Percentiles rank a stretch among this genome's conserved stretches.
These are phyloP conservation scores for Beris chalybata DNA, from an alignment of 2,888 invertebrate species.

Conservation along the genomic window DNA sequence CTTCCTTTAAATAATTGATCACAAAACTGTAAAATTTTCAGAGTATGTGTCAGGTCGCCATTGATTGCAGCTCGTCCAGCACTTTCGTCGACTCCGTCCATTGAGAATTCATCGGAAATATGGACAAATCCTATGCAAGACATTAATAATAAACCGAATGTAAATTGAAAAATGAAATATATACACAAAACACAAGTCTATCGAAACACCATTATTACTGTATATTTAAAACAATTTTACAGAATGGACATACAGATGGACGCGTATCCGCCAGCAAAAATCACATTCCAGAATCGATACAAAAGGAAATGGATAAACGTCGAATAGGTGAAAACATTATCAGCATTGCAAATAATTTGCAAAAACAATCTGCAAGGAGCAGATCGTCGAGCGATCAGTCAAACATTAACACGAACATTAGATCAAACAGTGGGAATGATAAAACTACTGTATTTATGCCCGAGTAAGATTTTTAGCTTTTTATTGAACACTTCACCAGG, in stretches of 20 bases:
- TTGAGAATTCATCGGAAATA: slow-evolving; percentile 59
- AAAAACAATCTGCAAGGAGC: slow-evolving; percentile 33
- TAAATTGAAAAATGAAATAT: slow-evolving; percentile 37
- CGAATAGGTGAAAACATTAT: slow-evolving; percentile 58
- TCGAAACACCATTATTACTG: no score
- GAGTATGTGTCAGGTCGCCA: slow-evolving; percentile 81
- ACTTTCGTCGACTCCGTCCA: slow-evolving; percentile 59
- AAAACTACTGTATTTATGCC: slow-evolving; percentile 2
- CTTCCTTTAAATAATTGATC: no score
- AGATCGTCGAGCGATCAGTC: slow-evolving; percentile 29
- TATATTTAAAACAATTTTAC: slow-evolving; percentile 9
- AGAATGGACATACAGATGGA: slow-evolving; percentile 45
- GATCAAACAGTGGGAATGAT: background rate
- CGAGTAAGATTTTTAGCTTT: slow-evolving; percentile 4
- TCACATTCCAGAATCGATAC: slow-evolving; percentile 65
- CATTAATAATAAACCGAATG: slow-evolving; percentile 51
- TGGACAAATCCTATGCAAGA: slow-evolving; percentile 69
- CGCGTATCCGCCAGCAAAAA: slow-evolving; percentile 51
- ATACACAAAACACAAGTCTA: background rate
- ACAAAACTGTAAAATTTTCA: slow-evolving; percentile 50
- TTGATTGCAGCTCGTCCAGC: slow-evolving; percentile 77
- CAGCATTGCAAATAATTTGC: slow-evolving; percentile 37
- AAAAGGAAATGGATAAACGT: slow-evolving; percentile 66
- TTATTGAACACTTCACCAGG: no score
- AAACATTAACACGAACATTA: background rate